Base-by-base conservation (phyloP, 2,797 vertebrate genomes). In the Delichon dasypus region DNA sequence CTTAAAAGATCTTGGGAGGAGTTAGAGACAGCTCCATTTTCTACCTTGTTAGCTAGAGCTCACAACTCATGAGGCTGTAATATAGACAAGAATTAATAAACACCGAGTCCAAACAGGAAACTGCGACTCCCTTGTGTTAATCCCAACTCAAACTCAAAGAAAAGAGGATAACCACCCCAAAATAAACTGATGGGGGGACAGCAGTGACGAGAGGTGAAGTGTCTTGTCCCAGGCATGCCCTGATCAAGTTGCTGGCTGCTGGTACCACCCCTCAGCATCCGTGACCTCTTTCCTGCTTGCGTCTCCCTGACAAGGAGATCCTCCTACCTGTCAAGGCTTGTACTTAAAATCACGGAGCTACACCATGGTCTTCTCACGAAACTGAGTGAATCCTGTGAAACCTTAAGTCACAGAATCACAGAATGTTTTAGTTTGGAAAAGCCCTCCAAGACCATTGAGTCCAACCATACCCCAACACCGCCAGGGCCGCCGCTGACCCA, bases 361-460 rank as follows among this genome's bases (percentile, higher is more conserved):
- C 51, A 9, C 6, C 3, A 0, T 8, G 21, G 4, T n/a, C 26
- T 66, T 45, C 54, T 48, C n/a, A 10, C 5, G 11, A 81, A 86
- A 34, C 8, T 0, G 2, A 40, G 32, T 6, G 7, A 6, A 45
- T 32, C 17, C 44, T 5, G n/a, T 45, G 19, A 82, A 70, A 54
- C 10, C 8, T 36, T 16, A 60, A 51, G 38, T 17, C 54, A n/a
- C 15, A 30, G 23, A 62, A n/a, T 18, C 26, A 88, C 23, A 20
- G 32, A 16, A 19, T 9, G 12, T 18, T 65, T 51, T 5, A 13
- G 14, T 5, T 3, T 64, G 38, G 57, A 65, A n/a, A 58, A 30
- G 20, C 16, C 29, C 11, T 30, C 16, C 23, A 22, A 34, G 23
- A 18, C 21, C 19, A 22, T 2, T 0, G 1, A 19, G 13, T 38